These are phyloP conservation scores for Heliothis subflexa DNA, from an alignment of 1,140 invertebrate species.

Conservation along the genomic window DNA sequence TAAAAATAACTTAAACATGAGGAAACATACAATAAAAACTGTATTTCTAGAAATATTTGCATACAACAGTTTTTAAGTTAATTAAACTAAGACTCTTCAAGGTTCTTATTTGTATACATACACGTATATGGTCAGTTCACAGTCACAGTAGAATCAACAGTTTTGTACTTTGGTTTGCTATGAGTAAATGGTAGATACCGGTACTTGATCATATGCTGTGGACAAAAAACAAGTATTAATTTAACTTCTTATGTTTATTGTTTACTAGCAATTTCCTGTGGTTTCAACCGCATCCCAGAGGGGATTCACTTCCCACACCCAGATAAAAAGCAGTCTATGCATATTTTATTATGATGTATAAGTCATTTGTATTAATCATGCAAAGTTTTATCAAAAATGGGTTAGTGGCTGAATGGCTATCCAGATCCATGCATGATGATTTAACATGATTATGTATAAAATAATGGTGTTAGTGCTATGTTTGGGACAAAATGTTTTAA, in stretches of 20 bases:
- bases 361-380: too few species aligned
- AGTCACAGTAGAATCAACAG: constrained; percentile 85
- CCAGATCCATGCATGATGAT: too few species aligned
- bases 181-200: constrained; percentile 99
- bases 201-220: constrained; percentile 99
- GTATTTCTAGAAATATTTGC: constrained; percentile 81
- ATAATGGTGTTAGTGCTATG: too few species aligned
- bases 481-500: too few species aligned
- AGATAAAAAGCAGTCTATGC: too few species aligned
- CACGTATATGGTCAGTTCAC: constrained; percentile 74
- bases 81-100: constrained; percentile 66
- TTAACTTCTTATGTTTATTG: not conserved
- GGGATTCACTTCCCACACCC: too few species aligned
- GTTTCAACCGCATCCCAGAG: too few species aligned
- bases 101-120: constrained; percentile 54
- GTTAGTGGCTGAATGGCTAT: too few species aligned
- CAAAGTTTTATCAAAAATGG: too few species aligned
- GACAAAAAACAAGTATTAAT: constrained; percentile 73
- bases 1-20: constrained; percentile 69
- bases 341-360: too few species aligned
- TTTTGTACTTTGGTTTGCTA: constrained; percentile 97
- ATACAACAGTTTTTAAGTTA: constrained; percentile 81
- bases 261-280: not conserved
- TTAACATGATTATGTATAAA: too few species aligned
- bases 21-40: constrained; percentile 81